phyloP scores from a whole-genome alignment of 2,888 invertebrate genomes.

The Vanessa cardui region DNA sequence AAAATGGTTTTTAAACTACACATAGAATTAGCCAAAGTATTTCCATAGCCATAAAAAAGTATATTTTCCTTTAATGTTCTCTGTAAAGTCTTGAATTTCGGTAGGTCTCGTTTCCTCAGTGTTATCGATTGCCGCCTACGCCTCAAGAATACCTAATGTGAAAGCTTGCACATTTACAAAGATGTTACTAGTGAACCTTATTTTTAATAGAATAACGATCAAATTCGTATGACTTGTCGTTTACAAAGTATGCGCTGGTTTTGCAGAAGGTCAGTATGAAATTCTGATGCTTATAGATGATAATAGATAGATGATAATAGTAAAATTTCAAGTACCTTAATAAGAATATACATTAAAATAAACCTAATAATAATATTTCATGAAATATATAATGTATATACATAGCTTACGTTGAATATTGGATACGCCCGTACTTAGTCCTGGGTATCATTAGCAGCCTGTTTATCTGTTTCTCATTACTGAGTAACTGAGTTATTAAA shows the following conservation, averaged over 20 bases:
- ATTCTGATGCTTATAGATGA: constrained; percentile 4
- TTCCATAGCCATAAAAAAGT: not conserved
- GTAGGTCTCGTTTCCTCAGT: constrained; percentile 53
- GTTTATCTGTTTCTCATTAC: no score
- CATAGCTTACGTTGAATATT: no score
- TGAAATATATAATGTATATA: no score
- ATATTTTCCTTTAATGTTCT: constrained; percentile 1
- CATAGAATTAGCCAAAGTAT: no score
- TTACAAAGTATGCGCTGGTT: not conserved
- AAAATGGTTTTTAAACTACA: no score
- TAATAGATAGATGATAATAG: not conserved
- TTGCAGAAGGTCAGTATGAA: constrained; percentile 35
- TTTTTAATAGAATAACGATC: constrained; percentile 20
- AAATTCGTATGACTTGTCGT: constrained; percentile 31
- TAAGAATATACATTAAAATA: not conserved
- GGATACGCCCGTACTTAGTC: no score
- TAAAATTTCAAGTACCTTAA: not conserved
- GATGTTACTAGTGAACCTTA: constrained; percentile 38
- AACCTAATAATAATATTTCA: no score
- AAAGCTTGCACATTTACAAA: constrained; percentile 19
- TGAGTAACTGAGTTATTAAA: no score
- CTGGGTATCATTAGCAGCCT: no score
- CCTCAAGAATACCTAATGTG: constrained; percentile 59
- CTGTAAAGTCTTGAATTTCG: constrained; percentile 27
- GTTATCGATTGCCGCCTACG: constrained; percentile 66